Percentiles rank a stretch among this genome's conserved stretches.
Conservation (phyloP, 2,113 vertebrate species). For the Xiphophorus couchianus region DNA sequence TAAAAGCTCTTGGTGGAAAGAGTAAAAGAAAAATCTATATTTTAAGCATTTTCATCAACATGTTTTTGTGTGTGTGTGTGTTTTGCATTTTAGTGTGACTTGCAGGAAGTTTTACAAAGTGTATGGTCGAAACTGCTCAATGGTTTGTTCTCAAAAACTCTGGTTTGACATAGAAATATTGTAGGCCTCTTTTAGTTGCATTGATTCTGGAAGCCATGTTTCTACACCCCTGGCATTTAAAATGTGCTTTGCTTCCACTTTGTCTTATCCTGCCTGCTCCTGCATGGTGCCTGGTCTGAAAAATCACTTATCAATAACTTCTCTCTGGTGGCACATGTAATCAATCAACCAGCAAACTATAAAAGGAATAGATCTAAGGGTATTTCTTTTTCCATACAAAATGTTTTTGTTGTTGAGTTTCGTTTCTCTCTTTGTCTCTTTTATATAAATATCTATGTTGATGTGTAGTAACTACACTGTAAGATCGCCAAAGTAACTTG, state of each 20-base stretch:
- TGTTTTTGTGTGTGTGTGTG: neutral
- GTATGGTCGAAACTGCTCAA: constrained; percentile 7
- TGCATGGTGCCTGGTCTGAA: constrained; percentile 31
- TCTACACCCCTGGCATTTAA: constrained; percentile 56
- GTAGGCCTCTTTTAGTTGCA: constrained; percentile 39
- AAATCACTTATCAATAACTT: constrained; percentile 63
- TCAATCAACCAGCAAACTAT: constrained; percentile 45
- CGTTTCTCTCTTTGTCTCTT: constrained; percentile 16
- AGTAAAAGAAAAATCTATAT: neutral
- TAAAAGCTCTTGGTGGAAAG: constrained; percentile 25
- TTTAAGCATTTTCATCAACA: neutral
- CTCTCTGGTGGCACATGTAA: constrained; percentile 31
- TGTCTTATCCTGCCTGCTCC: constrained; percentile 43
- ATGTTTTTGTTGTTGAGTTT: constrained; percentile 23
- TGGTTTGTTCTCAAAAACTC: constrained; percentile 33
- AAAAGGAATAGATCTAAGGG: neutral
- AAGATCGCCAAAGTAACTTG: constrained; percentile 47
- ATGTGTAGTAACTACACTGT: constrained; percentile 48
- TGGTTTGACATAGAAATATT: constrained; percentile 45
- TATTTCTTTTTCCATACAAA: neutral
- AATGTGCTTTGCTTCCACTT: constrained; percentile 53
- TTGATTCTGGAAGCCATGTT: constrained; percentile 53
- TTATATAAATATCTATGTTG: constrained; percentile 29
- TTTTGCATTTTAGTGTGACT: neutral
- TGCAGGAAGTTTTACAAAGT: neutral